phyloP scores from a whole-genome alignment of 2,888 invertebrate species.

The Epirrita christyi region DNA sequence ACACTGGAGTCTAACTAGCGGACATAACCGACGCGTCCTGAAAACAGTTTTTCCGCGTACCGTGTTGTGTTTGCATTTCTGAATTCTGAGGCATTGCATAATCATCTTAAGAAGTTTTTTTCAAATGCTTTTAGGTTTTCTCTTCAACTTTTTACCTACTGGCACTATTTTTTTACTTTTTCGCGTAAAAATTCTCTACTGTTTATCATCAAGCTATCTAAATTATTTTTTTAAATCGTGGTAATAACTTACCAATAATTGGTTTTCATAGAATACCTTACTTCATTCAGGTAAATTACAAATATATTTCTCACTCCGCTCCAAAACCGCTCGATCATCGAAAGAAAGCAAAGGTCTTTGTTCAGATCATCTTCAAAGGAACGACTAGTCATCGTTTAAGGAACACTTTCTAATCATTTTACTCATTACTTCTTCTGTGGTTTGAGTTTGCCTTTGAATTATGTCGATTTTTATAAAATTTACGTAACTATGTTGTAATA shows the following conservation, averaged over 20 bases:
- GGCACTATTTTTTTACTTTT: no score
- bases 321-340: conserved; percentile 33
- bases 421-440: conserved; percentile 23
- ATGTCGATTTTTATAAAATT: conserved; percentile 14
- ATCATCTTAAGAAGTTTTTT: not conserved
- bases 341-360: conserved; percentile 36
- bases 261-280: not conserved
- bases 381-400: conserved; percentile 33
- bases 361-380: conserved; percentile 30
- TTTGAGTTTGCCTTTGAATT: conserved; percentile 30
- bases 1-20: no score
- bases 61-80: not conserved
- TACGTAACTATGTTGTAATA: not conserved
- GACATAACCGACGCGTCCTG: no score
- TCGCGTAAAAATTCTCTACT: no score
- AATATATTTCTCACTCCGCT: conserved; percentile 6
- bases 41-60: no score
- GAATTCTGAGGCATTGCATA: not conserved
- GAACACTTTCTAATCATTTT: conserved; percentile 39
- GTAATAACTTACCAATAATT: no score
- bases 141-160: no score
- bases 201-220: no score
- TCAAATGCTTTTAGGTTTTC: no score
- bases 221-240: no score
- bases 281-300: conserved; percentile 5